A percentile compares a stretch with the other conserved stretches of the same genome.
Evolutionary conservation across 2,888 invertebrate species (phyloP).

Genomic region (Seira musarum): DNA sequence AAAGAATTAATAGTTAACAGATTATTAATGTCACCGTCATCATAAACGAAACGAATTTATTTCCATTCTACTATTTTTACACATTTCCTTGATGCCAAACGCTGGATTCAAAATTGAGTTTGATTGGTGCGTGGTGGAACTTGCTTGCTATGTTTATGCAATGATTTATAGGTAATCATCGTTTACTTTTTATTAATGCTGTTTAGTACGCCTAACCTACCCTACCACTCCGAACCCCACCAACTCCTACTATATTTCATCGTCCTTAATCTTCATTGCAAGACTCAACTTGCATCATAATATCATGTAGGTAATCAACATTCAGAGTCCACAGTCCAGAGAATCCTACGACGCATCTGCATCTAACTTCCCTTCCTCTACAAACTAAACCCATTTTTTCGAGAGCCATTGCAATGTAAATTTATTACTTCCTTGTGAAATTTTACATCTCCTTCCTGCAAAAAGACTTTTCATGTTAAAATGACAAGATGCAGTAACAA

Average conservation of each 20-base stretch:
- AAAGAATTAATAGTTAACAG: no score
- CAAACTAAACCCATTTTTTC: neutral
- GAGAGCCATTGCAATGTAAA: neutral
- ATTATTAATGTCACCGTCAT: no score
- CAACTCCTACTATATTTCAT: neutral
- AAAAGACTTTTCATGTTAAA: neutral
- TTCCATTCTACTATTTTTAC: no score
- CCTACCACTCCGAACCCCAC: slow-evolving; percentile 55
- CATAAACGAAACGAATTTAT: no score
- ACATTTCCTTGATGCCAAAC: no score
- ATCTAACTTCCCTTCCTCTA: neutral
- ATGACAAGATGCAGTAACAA: no score
- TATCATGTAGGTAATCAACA: neutral
- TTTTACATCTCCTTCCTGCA: neutral
- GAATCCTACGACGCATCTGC: neutral
- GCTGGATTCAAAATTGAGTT: no score
- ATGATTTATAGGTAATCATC: no score
- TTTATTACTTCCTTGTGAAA: slow-evolving; percentile 4
- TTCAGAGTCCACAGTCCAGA: neutral
- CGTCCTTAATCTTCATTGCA: no score
- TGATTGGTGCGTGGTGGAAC: no score
- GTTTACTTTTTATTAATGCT: neutral
- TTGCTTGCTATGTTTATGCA: no score
- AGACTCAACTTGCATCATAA: no score
- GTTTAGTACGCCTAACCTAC: slow-evolving; percentile 58